A percentile compares a stretch with the other conserved stretches of the same genome.
These are phyloP conservation scores for Atherinomorus stipes DNA, from an alignment of 2,113 vertebrate species.

Conservation along the genomic window DNA sequence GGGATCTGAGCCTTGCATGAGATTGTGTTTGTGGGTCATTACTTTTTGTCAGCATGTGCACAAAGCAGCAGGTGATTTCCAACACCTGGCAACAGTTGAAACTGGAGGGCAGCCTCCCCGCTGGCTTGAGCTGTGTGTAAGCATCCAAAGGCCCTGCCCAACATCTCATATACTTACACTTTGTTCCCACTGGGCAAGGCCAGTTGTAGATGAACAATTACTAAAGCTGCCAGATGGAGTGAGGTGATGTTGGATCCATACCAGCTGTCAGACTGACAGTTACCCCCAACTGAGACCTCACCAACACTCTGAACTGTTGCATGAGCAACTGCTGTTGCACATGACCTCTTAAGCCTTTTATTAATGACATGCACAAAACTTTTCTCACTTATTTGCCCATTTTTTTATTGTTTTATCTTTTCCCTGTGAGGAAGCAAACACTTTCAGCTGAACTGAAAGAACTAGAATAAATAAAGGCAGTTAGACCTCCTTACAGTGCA, in stretches of 20 bases:
- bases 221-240: conserved; percentile 46
- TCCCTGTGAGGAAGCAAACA: background rate
- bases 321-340: conserved; percentile 17
- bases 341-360: conserved; percentile 16
- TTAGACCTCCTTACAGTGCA: background rate
- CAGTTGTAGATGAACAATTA: conserved; percentile 45
- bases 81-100: conserved; percentile 63
- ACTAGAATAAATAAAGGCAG: background rate
- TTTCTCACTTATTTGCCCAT: background rate
- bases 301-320: conserved; percentile 40
- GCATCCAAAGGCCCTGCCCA: conserved; percentile 36
- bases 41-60: conserved; percentile 32
- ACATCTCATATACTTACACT: conserved; percentile 18
- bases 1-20: background rate
- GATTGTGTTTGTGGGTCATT: conserved; percentile 14
- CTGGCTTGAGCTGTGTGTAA: conserved; percentile 39
- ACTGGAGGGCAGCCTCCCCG: conserved; percentile 26
- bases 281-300: conserved; percentile 54
- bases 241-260: conserved; percentile 49
- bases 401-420: background rate
- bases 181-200: conserved; percentile 23
- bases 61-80: conserved; percentile 64
- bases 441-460: background rate
- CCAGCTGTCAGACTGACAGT: conserved; percentile 65
- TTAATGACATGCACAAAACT: conserved; percentile 23